Evolutionary conservation across 2,888 invertebrate species (phyloP), one percentile per base, ranked within the genome.

Genomic region (Cosmia pyralina): DNA sequence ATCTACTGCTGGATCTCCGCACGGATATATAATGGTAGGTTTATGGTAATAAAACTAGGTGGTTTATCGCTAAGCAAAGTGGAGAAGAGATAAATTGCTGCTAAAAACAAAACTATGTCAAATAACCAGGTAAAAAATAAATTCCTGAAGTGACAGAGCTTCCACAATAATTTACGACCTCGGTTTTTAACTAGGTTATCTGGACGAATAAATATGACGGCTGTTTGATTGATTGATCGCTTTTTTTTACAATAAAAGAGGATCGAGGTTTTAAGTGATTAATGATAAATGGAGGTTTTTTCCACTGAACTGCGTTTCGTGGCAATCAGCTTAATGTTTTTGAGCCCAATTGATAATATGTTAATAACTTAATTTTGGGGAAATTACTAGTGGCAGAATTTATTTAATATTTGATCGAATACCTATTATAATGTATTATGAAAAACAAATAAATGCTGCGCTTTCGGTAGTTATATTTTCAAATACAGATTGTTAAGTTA

Each of bases 211-310:
- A 79, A 75, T 71, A 66, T 79, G 83, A 68, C 64, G 63, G 68
- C 50, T 28, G 70, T 55, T 78, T 68, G 80, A 71, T 62, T 79
- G 80, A 81, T 81, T n/a, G 62, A 83, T 69, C 58, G 55, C 11
- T 50, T 60, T 81, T 80, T 83, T 65, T 60, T 53, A 62, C 57
- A 81, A 83, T 74, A 71, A 57, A 74, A 79, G 53, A n/a, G 60
- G 60, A 63, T 60, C 72, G 72, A 44, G 73, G 69, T 58, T 70
- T 67, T 58, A 78, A 65, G 52, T 81, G 81, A 81, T 81, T 83
- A 75, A 81, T 81, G 75, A 66, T 69, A 57, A 66, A 75, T 57
- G 38, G 57, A 62, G 46, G 28, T 65, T 83, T 69, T 58, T 64
- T 69, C 62, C 46, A 79, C 65, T 70, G 67, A 73, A 13, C 72